Conservation (phyloP, 2,113 vertebrate genomes). For the Pseudorhombus dupliciocellatus region DNA sequence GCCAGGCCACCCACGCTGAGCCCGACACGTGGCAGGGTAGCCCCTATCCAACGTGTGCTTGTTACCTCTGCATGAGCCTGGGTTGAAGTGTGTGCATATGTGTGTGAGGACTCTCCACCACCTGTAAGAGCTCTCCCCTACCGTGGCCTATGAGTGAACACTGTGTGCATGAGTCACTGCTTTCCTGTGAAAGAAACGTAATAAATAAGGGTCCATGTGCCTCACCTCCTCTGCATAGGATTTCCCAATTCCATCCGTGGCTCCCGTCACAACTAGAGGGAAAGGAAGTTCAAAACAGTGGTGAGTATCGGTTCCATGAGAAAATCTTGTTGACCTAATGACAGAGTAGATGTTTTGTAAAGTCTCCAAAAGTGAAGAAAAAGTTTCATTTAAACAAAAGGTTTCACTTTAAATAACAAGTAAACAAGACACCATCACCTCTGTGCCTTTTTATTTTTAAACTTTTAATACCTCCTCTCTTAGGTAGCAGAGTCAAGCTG, state of each 20-base stretch:
- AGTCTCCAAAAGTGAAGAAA: neutral
- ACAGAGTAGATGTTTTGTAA: neutral
- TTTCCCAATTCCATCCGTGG: conserved; percentile 97
- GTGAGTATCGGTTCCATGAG: conserved; percentile 3
- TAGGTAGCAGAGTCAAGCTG: no score
- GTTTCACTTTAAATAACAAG: neutral
- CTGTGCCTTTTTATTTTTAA: no score
- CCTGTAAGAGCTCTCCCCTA: conserved; percentile 59
- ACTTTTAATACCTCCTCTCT: no score
- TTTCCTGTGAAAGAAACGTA: conserved; percentile 55
- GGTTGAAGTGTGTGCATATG: conserved; percentile 23
- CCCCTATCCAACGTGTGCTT: conserved; percentile 32
- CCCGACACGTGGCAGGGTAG: conserved; percentile 30
- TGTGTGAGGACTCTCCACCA: conserved; percentile 27
- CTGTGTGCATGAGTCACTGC: conserved; percentile 64
- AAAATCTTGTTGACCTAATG: neutral
- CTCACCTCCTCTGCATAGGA: conserved; percentile 94
- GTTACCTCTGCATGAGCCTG: conserved; percentile 13
- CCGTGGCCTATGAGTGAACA: conserved; percentile 60
- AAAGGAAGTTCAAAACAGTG: conserved; percentile 12
- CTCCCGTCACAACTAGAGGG: conserved; percentile 90
- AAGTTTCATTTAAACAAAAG: neutral
- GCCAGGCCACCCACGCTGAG: neutral
- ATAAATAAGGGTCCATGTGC: conserved; percentile 55
- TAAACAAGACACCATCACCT: no score